A percentile compares a stretch with the other conserved stretches of the same genome.
phyloP scores from a whole-genome alignment of 1,140 invertebrate genomes.

The Caerostris darwini region DNA sequence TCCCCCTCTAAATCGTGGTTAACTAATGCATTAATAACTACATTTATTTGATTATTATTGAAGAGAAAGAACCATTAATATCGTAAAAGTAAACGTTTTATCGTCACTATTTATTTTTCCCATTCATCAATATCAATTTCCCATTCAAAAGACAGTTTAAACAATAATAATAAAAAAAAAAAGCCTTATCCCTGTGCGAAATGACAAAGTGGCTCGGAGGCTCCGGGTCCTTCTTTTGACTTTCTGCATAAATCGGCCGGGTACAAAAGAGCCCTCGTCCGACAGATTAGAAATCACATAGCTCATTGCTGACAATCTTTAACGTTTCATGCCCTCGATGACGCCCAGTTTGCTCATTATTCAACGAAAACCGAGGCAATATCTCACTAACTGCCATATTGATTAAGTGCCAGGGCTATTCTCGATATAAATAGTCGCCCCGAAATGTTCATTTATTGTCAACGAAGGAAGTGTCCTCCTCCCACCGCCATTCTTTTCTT shows the following conservation, averaged over 20 bases:
- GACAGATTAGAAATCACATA: slow-evolving; percentile 69
- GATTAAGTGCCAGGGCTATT: slow-evolving; percentile 71
- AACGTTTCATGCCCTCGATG: slow-evolving; percentile 52
- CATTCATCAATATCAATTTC: slow-evolving; percentile 22
- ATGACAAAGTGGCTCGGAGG: not conserved
- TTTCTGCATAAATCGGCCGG: slow-evolving; percentile 19
- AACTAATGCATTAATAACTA: no score
- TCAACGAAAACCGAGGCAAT: slow-evolving; percentile 49
- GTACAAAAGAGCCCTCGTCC: slow-evolving; percentile 22
- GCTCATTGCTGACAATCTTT: slow-evolving; percentile 57
- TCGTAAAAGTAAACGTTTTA: no score
- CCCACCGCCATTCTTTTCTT: not conserved
- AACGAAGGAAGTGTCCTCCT: not conserved
- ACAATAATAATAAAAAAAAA: not conserved
- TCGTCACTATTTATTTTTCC: not conserved
- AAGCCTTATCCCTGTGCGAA: not conserved
- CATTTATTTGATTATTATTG: no score
- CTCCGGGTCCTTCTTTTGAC: not conserved
- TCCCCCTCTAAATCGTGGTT: no score
- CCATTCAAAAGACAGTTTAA: not conserved
- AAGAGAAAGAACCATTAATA: no score
- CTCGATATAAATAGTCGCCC: slow-evolving; percentile 59
- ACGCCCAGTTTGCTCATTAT: slow-evolving; percentile 70
- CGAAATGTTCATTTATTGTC: slow-evolving; percentile 71
- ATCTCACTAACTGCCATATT: slow-evolving; percentile 74